Evolutionary conservation across 2,797 vertebrate species (phyloP), one percentile per base, ranked within the genome.

Genomic region (Psittacula echo): DNA sequence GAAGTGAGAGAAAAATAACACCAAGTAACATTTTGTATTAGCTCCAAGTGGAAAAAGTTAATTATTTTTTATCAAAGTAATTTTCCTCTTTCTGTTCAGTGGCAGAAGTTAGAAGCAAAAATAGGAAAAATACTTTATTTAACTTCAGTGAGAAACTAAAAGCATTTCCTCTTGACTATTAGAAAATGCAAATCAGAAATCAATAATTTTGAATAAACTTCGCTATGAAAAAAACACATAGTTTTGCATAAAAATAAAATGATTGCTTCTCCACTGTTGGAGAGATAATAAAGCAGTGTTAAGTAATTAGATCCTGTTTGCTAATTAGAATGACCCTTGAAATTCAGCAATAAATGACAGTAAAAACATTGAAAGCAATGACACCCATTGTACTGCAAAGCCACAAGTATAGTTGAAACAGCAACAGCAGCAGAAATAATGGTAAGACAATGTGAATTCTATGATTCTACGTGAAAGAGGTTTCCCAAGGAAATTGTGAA

Each of bases 1-100:
- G 18, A 89, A 87, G 89, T 93, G 89, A 86, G 70, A 91, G 39
- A 70, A 95, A 87, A 93, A 68, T 78, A 95, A 73, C n/a, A 72
- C 27, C 34, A 65, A 80, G 37, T 67, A 92, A 91, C 61, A 83
- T 90, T 92, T 91, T 89, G 19, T 20, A 14, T 83, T 72, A 68
- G 44, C 41, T 96, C 16, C 65, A 73, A 89, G 11, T 34, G 30
- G 51, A 87, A 92, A 93, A 92, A 60, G 16, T 13, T 19, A 50
- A 64, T 51, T 50, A 2, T 79, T 50, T 87, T 88, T 71, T 21
- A 51, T 75, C 50, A 67, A 17, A 73, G 13, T 62, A 47, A 61
- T 74, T 73, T 89, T 10, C 3, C 19, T 60, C 8, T 45, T 58
- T 65, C 66, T 70, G 16, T 53, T 70, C 18, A 70, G 27, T 67